Percentiles rank a stretch among this genome's conserved stretches.
Evolutionary conservation across 2,888 invertebrate species (phyloP).

Genomic region (Drosophila subsilvestris): DNA sequence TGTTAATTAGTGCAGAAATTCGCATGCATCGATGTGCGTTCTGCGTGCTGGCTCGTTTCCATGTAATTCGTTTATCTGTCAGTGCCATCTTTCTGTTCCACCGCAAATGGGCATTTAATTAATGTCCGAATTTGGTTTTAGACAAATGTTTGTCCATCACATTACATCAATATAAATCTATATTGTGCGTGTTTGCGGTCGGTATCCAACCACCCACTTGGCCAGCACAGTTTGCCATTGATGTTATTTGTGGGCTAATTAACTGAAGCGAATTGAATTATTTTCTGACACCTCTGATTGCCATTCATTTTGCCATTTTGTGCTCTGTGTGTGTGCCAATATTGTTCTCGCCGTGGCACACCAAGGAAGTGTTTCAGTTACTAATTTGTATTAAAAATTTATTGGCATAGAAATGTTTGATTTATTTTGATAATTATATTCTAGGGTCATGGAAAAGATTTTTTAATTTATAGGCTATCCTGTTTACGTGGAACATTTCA

Average conservation of each 20-base stretch:
- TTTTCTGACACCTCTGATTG: slow-evolving; percentile 19
- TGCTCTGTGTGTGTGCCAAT: slow-evolving; percentile 11
- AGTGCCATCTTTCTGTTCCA: background rate
- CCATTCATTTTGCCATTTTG: slow-evolving; percentile 11
- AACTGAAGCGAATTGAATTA: slow-evolving; percentile 32
- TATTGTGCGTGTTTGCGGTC: slow-evolving; percentile 29
- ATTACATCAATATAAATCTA: slow-evolving; percentile 24
- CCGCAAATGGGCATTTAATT: slow-evolving; percentile 33
- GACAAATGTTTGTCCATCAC: slow-evolving; percentile 43
- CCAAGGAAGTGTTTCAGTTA: slow-evolving; percentile 4
- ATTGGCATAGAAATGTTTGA: background rate
- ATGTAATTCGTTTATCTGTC: slow-evolving; percentile 9
- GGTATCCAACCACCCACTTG: background rate
- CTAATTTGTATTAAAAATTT: background rate
- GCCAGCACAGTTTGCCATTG: slow-evolving; percentile 8
- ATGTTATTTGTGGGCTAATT: slow-evolving; percentile 34
- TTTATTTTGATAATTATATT: background rate
- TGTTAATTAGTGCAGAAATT: slow-evolving; percentile 36
- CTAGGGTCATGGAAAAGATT: background rate
- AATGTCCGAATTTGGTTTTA: slow-evolving; percentile 33
- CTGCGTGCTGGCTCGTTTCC: background rate
- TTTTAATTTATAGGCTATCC: too few species aligned
- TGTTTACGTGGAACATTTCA: too few species aligned
- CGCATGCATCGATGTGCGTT: slow-evolving; percentile 14
- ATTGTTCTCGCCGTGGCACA: too few species aligned